phyloP scores from a whole-genome alignment of 2,113 vertebrate species.

The Malurus elegans region DNA sequence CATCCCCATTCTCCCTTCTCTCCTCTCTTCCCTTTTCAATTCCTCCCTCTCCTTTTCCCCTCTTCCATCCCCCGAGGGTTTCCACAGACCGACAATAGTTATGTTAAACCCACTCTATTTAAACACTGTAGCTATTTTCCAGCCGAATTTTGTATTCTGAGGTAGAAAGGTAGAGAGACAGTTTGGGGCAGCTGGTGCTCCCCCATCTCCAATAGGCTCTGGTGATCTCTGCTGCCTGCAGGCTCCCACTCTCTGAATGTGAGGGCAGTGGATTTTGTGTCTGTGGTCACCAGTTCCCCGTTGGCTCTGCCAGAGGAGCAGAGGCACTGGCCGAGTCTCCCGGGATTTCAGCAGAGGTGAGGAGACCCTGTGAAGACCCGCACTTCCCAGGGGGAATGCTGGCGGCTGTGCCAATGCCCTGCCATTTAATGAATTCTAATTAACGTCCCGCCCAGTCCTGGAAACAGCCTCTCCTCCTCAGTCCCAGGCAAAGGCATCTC shows the following conservation, averaged over 20 bases:
- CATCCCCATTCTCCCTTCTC: background rate
- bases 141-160: background rate
- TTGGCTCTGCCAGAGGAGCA: background rate
- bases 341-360: background rate
- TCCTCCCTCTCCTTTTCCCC: too few species aligned
- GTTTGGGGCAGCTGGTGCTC: background rate
- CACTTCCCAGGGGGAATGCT: fast-evolving
- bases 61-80: background rate
- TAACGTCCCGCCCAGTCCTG: background rate
- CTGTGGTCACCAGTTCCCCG: fast-evolving
- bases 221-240: background rate
- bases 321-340: background rate
- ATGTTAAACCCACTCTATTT: fast-evolving
- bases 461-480: background rate
- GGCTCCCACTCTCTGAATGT: fast-evolving
- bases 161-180: background rate
- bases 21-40: too few species aligned
- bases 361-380: background rate
- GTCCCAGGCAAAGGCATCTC: slow-evolving; percentile 13
- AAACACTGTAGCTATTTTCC: background rate
- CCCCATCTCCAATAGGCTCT: background rate
- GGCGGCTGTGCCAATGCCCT: background rate
- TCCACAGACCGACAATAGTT: fast-evolving
- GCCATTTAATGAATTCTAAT: background rate
- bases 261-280: fast-evolving